Percentiles rank a stretch among this genome's conserved stretches.
These are phyloP conservation scores for Agrenia bidenticulata DNA, from an alignment of 2,888 invertebrate genomes.

Conservation along the genomic window DNA sequence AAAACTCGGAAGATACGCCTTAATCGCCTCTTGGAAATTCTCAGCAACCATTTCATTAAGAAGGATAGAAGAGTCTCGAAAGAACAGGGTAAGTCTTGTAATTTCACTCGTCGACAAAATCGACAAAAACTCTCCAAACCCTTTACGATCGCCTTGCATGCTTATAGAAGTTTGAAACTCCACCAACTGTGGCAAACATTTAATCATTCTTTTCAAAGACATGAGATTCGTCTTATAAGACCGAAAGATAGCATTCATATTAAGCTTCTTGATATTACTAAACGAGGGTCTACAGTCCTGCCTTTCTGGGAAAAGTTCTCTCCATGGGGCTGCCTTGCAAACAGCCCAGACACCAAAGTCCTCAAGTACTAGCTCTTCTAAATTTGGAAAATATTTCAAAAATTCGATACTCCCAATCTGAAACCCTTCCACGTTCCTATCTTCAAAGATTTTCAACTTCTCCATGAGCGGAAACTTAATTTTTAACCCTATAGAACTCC, in stretches of 20 bases:
- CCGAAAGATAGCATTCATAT: neutral
- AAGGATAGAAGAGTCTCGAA: too few relatives aligned
- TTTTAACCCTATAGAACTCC: neutral
- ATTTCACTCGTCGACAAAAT: too few relatives aligned
- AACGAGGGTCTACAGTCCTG: neutral
- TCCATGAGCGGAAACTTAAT: neutral
- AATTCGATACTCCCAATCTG: neutral
- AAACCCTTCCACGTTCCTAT: neutral
- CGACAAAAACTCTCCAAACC: too few relatives aligned
- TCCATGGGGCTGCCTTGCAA: neutral
- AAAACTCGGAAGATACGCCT: too few relatives aligned
- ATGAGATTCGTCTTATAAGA: neutral
- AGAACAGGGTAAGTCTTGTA: too few relatives aligned
- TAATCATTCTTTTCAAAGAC: neutral
- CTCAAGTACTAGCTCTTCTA: neutral
- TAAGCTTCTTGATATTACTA: neutral
- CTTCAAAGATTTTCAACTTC: neutral
- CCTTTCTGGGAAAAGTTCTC: neutral
- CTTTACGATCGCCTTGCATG: too few relatives aligned
- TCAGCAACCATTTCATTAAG: too few relatives aligned
- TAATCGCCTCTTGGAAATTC: too few relatives aligned
- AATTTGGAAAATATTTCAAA: neutral
- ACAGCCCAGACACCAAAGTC: conserved; percentile 1
- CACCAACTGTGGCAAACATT: neutral
- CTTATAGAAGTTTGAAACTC: neutral